Evolutionary conservation across 2,113 vertebrate species (phyloP).

Genomic region (Melanotaenia duboulayi): DNA sequence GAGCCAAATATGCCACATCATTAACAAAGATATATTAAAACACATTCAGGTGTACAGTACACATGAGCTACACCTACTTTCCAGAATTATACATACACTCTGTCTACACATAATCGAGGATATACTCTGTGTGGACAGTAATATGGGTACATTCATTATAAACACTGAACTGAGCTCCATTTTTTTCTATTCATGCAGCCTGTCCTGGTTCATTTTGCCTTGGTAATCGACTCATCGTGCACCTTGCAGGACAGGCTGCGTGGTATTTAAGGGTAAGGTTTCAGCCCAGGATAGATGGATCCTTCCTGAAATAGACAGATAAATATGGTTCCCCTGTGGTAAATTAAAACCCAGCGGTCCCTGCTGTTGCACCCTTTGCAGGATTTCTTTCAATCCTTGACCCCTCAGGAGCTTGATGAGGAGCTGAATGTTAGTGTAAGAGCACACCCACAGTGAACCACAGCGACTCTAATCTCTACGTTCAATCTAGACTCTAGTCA

Average conservation of each 20-base stretch:
- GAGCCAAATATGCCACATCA: constrained; percentile 59
- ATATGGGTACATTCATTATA: constrained; percentile 55
- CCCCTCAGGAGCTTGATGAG: constrained; percentile 4
- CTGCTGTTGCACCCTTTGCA: constrained; percentile 38
- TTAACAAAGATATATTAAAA: constrained; percentile 68
- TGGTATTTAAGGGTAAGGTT: constrained; percentile 72
- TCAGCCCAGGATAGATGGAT: constrained; percentile 49
- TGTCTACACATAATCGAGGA: constrained; percentile 57
- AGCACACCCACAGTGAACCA: constrained; percentile 14
- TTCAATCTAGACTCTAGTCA: neutral
- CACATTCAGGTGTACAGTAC: constrained; percentile 71
- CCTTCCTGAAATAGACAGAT: constrained; percentile 71
- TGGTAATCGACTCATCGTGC: neutral
- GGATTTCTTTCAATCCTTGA: constrained; percentile 57
- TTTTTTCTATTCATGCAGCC: neutral
- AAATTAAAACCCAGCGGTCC: constrained; percentile 55
- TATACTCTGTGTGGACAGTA: constrained; percentile 50
- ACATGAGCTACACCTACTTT: constrained; percentile 68
- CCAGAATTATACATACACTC: constrained; percentile 76
- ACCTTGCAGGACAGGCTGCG: neutral
- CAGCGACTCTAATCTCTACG: constrained; percentile 10
- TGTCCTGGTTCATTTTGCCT: neutral
- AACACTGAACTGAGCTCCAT: constrained; percentile 26
- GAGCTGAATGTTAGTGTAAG: neutral
- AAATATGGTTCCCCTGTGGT: constrained; percentile 72